Conservation (phyloP, 2,888 invertebrate species). For the Cantharis flavilabris region DNA sequence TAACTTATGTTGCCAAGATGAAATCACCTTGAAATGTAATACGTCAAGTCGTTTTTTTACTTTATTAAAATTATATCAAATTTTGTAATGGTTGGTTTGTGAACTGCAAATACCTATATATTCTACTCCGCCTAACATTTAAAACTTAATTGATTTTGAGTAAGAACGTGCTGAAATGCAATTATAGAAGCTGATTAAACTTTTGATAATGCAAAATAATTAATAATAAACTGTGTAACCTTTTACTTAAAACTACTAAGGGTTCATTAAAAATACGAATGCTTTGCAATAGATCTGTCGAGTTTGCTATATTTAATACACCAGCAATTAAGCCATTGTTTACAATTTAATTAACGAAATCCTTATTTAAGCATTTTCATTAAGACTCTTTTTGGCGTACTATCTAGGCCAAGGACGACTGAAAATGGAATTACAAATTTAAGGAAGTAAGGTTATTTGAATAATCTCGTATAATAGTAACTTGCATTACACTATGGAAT, state of each 20-base stretch:
- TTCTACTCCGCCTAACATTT: neutral
- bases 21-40: neutral
- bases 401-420: neutral
- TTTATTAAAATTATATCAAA: neutral
- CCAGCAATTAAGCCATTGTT: neutral
- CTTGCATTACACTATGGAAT: neutral
- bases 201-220: neutral
- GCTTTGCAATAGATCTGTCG: neutral
- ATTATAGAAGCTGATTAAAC: neutral
- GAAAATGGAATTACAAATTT: neutral
- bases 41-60: neutral
- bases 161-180: neutral
- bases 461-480: neutral
- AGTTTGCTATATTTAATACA: neutral
- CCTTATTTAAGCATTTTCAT: neutral
- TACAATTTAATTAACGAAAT: neutral
- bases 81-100: neutral
- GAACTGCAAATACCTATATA: neutral
- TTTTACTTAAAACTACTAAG: neutral
- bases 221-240: neutral
- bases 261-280: neutral
- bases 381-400: neutral
- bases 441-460: neutral
- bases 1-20: neutral
- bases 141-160: neutral